Conservation (phyloP, 1,140 invertebrate genomes). For the Prorops nasuta region DNA sequence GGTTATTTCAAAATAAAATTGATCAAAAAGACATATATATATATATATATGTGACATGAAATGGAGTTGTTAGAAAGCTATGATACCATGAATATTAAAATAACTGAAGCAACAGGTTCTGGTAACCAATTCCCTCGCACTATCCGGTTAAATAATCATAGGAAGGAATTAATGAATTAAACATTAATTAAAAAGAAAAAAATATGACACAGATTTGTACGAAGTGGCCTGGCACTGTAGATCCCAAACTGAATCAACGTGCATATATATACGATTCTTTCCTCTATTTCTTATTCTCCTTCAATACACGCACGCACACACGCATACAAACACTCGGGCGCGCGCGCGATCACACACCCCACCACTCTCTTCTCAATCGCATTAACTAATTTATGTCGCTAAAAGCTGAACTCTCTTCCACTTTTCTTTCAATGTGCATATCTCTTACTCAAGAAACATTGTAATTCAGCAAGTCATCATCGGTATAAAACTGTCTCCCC, state of each 20-base stretch:
- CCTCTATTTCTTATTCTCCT: background rate
- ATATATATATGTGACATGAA: no score
- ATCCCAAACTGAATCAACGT: background rate
- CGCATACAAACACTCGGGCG: background rate
- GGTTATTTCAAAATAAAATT: no score
- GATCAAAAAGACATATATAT: no score
- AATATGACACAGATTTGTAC: background rate
- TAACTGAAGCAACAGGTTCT: no score
- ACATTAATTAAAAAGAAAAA: background rate
- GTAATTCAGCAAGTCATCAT: background rate
- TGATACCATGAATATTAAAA: no score
- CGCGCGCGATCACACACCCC: background rate
- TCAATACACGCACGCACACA: background rate
- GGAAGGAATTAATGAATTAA: background rate
- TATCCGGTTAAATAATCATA: no score
- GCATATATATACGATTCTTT: background rate
- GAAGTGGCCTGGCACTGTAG: background rate
- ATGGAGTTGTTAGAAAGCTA: no score
- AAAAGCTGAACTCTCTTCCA: background rate
- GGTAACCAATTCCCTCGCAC: no score
- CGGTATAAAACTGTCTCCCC: conserved; percentile 7
- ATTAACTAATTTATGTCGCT: background rate
- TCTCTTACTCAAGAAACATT: background rate
- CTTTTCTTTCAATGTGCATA: background rate
- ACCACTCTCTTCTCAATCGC: background rate